Evolutionary conservation across 2,797 vertebrate species (phyloP).

Genomic region (Artibeus jamaicensis): DNA sequence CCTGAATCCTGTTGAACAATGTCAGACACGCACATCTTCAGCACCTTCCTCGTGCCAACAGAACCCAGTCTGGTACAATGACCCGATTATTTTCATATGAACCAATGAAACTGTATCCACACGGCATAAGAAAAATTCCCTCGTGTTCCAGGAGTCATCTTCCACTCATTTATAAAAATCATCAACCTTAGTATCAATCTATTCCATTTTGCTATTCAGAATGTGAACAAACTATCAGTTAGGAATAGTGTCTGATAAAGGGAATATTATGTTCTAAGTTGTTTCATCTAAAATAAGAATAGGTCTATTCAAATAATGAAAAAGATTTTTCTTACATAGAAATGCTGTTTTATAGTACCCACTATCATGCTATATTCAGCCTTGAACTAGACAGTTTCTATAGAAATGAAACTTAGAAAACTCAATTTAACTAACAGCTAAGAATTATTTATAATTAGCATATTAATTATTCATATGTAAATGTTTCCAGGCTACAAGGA

Average conservation of each 20-base stretch:
- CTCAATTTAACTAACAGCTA: slow-evolving; percentile 46
- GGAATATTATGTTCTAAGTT: not conserved
- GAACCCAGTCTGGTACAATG: not conserved
- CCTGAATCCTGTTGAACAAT: not conserved
- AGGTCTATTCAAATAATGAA: not conserved
- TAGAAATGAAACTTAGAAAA: not conserved
- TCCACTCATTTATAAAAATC: not conserved
- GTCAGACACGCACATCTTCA: not conserved
- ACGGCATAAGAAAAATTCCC: not conserved
- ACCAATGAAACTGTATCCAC: not conserved
- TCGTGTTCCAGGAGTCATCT: not conserved
- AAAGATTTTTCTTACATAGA: not conserved
- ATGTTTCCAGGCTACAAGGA: slow-evolving; percentile 51
- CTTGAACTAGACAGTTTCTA: not conserved
- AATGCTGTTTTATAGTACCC: not conserved
- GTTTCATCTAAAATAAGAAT: not conserved
- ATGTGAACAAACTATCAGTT: not conserved
- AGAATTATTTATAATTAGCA: slow-evolving; percentile 56
- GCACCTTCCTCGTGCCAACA: not conserved
- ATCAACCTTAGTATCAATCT: not conserved
- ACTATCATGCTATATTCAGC: not conserved
- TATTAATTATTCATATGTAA: slow-evolving; percentile 65
- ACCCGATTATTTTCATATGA: not conserved
- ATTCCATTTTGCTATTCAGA: not conserved
- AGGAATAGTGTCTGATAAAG: not conserved